Percentiles rank a stretch among this genome's conserved stretches.
Evolutionary conservation across 2,888 invertebrate species (phyloP).

Genomic region (Leptinotarsa rubiginosa): DNA sequence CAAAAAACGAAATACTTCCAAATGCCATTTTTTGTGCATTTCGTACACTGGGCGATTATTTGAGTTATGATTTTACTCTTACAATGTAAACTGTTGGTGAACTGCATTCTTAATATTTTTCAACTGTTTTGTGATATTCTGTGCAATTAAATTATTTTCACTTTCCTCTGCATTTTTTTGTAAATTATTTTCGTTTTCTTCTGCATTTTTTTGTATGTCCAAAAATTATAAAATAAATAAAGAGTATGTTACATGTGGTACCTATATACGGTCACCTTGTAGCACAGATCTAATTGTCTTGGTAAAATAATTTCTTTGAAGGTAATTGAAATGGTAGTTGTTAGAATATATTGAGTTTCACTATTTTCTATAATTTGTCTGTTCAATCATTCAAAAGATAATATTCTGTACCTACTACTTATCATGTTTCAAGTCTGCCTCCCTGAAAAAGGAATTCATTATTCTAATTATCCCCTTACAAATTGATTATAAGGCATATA

Average conservation of each 20-base stretch:
- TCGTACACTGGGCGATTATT: neutral
- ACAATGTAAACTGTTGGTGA: neutral
- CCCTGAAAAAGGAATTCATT: too few relatives aligned
- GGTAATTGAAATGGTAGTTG: neutral
- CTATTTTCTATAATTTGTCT: too few relatives aligned
- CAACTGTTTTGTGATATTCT: neutral
- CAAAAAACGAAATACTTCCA: neutral
- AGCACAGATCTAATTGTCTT: neutral
- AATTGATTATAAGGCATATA: too few relatives aligned
- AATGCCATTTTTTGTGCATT: neutral
- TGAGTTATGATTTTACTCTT: neutral
- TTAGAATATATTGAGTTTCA: too few relatives aligned
- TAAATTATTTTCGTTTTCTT: neutral
- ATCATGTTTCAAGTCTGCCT: too few relatives aligned
- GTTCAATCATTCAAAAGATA: too few relatives aligned
- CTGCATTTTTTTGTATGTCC: neutral
- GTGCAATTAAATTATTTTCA: neutral
- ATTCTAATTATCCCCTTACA: too few relatives aligned
- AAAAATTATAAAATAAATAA: too few relatives aligned
- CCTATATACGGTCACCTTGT: neutral
- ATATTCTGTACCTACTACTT: too few relatives aligned
- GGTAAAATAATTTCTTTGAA: neutral
- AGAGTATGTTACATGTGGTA: neutral
- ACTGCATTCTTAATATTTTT: neutral
- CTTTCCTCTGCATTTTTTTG: neutral